Percentiles rank a stretch among this genome's conserved stretches.
phyloP scores from a whole-genome alignment of 2,113 vertebrate species.

The Xiphorhynchus elegans region DNA sequence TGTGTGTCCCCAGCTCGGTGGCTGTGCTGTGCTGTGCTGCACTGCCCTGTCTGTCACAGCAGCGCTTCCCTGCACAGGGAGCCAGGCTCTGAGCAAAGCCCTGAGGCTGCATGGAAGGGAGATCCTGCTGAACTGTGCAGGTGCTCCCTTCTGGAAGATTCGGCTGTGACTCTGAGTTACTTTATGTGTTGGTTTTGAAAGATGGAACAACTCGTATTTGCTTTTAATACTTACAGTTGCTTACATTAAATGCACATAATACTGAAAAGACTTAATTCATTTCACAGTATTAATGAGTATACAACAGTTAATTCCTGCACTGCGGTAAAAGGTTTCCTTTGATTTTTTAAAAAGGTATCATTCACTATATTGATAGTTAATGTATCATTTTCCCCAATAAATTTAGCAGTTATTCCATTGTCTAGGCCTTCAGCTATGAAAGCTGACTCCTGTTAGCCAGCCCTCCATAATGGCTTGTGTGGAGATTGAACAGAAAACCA shows the following conservation, averaged over 20 bases:
- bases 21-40: no score
- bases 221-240: background rate
- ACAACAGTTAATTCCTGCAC: background rate
- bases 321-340: background rate
- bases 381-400: constrained; percentile 17
- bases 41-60: no score
- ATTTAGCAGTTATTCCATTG: constrained; percentile 26
- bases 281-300: background rate
- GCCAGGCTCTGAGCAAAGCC: no score
- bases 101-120: background rate
- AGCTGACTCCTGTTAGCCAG: constrained; percentile 61
- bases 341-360: background rate
- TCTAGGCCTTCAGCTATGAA: constrained; percentile 9
- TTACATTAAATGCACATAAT: background rate
- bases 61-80: no score
- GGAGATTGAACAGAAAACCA: constrained; percentile 87
- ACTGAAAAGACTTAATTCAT: background rate
- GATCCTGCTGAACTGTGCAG: background rate
- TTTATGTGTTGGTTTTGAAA: background rate
- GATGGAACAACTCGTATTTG: background rate
- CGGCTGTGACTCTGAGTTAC: background rate
- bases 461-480: constrained; percentile 73
- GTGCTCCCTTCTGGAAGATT: background rate
- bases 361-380: background rate
- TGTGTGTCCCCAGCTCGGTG: no score